A percentile compares a stretch with the other conserved stretches of the same genome.
Evolutionary conservation across 2,888 invertebrate genomes (phyloP).

Genomic region (Iselma pallidipennis): DNA sequence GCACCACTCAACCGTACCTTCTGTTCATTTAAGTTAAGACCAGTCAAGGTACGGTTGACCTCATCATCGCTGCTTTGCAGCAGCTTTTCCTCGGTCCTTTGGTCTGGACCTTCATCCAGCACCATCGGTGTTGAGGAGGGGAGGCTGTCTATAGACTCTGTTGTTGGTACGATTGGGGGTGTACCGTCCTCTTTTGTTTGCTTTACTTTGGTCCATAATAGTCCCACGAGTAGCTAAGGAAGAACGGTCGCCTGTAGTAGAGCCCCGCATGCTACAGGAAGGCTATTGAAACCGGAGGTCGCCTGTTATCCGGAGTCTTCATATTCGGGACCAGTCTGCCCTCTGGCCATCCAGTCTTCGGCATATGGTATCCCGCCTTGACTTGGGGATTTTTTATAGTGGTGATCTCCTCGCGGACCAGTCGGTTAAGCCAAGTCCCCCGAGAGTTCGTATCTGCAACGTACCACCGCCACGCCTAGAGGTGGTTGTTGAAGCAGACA

Average conservation of each 20-base stretch:
- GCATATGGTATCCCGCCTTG: slow-evolving; percentile 1
- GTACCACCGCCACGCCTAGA: not conserved
- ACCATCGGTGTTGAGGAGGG: not conserved
- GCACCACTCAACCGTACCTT: not conserved
- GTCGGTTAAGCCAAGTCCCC: not conserved
- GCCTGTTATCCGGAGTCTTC: not conserved
- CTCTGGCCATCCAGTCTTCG: not conserved
- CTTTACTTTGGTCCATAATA: not conserved
- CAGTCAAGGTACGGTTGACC: not conserved
- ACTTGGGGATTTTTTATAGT: not conserved
- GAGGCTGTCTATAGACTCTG: not conserved
- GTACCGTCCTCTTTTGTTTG: too few relatives aligned
- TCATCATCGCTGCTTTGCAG: not conserved
- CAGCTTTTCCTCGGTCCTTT: not conserved
- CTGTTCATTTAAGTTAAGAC: not conserved
- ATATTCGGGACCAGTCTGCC: not conserved
- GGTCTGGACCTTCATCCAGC: not conserved
- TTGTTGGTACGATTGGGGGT: not conserved
- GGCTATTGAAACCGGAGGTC: not conserved
- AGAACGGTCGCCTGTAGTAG: not conserved
- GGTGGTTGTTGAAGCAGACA: not conserved
- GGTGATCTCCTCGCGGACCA: not conserved
- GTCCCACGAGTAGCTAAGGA: not conserved
- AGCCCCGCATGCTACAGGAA: not conserved
- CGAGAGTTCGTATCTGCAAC: not conserved